Base-by-base conservation (phyloP, 2,888 invertebrate genomes). In the Eulithis prunata region DNA sequence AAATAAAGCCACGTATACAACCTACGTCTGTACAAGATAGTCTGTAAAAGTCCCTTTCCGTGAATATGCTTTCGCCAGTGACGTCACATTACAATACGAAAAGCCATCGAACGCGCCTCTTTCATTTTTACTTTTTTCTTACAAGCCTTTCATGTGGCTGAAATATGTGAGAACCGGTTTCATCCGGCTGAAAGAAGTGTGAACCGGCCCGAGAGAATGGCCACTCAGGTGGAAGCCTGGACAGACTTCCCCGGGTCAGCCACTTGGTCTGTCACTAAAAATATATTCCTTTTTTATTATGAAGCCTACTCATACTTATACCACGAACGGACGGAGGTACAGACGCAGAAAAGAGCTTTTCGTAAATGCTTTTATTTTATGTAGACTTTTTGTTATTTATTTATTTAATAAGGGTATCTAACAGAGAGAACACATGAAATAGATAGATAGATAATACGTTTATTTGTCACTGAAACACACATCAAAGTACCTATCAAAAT, bases 201-300 rank as follows among this genome's bases (percentile, higher is more conserved):
- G 83, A 89, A 89, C 69, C 88, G 83, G 86, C 74, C 87, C 85
- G 90, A 89, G 81, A 89, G 85, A 83, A 79, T 80, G 80, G 82
- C 77, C 88, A 88, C 82, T 89, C 90, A 89, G 88, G 88, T 89
- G 64, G 67, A 67, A 60, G n/a, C 38, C 62, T 53, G 58, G 82
- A 77, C 78, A 81, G 84, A 85, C 84, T 84, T 85, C 82, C 82
- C 78, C 73, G 76, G 69, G 76, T 73, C 78, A 78, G 84, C 85
- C 86, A 89, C 88, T 88, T 86, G 86, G 86, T 89, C 87, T 88
- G 81, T 81, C 84, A 86, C 86, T 88, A 88, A 90, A 90, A 87
- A 89, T 88, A 88, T 74, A 61, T 57, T 79, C 75, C 84, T 63
- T 87, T 87, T 86, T 86, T 88, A 84, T 84, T 81, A 78, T 77